phyloP scores from a whole-genome alignment of 2,797 vertebrate genomes.

The Cheirogaleus major region DNA sequence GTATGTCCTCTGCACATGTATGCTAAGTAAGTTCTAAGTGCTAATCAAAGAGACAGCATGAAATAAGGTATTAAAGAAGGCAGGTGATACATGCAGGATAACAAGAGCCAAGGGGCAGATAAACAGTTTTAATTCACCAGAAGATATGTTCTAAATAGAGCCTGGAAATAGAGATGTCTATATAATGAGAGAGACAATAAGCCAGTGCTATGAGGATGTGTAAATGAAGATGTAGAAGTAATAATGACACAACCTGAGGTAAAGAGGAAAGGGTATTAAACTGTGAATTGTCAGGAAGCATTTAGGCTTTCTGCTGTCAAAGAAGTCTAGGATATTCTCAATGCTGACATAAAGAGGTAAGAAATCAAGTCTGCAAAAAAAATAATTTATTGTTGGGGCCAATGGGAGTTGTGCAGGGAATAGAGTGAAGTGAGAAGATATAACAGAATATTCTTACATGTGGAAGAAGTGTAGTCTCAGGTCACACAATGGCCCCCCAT shows the following conservation, averaged over 20 bases:
- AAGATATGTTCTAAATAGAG: slow-evolving; percentile 43
- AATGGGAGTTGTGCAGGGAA: background rate
- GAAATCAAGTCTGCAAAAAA: background rate
- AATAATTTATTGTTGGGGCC: background rate
- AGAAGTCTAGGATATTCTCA: slow-evolving; percentile 16
- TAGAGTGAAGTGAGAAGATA: background rate
- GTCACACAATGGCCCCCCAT: background rate
- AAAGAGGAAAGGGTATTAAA: slow-evolving; percentile 14
- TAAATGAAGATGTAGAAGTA: slow-evolving; percentile 32
- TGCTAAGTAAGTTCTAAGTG: slow-evolving; percentile 25
- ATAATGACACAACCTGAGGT: slow-evolving; percentile 4
- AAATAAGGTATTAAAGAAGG: slow-evolving; percentile 47
- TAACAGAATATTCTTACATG: background rate
- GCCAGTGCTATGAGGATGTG: background rate
- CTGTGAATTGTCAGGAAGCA: slow-evolving; percentile 43
- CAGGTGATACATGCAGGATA: slow-evolving; percentile 26
- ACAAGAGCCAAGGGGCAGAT: slow-evolving; percentile 37
- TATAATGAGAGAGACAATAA: slow-evolving; percentile 51
- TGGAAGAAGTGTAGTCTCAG: background rate
- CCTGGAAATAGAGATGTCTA: slow-evolving; percentile 39
- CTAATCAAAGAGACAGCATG: slow-evolving; percentile 16
- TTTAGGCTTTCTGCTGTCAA: background rate
- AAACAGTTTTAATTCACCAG: slow-evolving; percentile 24
- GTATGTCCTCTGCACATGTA: background rate
- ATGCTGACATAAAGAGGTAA: background rate